phyloP scores from a whole-genome alignment of 2,888 invertebrate species.

The Aspidiotus rigidus region DNA sequence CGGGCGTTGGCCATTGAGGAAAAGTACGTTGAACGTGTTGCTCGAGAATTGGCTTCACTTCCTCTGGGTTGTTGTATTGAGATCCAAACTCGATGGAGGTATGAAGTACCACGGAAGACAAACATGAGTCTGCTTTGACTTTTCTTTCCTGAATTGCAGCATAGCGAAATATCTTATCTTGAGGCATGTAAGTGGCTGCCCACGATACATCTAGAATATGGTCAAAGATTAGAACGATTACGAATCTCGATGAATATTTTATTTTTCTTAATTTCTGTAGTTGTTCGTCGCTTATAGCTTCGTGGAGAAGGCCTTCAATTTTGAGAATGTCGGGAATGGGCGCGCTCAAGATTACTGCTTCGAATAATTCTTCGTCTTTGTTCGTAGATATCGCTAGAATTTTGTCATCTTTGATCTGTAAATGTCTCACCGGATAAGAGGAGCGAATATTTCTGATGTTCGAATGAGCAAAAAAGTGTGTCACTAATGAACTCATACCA shows the following conservation, averaged over 20 bases:
- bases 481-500: constrained; percentile 32
- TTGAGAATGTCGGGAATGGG: constrained; percentile 34
- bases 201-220: constrained; percentile 18
- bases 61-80: constrained; percentile 19
- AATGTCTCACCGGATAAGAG: constrained; percentile 1
- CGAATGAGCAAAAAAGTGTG: constrained; percentile 30
- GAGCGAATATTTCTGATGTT: constrained; percentile 18
- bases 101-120: constrained; percentile 33
- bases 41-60: constrained; percentile 10
- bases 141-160: constrained; percentile 35
- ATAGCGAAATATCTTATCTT: constrained; percentile 30
- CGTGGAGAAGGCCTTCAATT: constrained; percentile 21
- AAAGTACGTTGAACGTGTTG: constrained; percentile 30
- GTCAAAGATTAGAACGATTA: constrained; percentile 32
- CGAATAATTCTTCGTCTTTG: constrained; percentile 27
- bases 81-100: constrained; percentile 34
- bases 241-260: constrained; percentile 29
- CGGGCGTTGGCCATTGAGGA: constrained; percentile 29
- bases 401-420: constrained; percentile 11
- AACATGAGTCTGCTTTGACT: neutral
- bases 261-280: constrained; percentile 27
- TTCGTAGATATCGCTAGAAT: constrained; percentile 21
- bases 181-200: constrained; percentile 31
- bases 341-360: constrained; percentile 31
- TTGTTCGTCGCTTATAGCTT: constrained; percentile 3